These are phyloP conservation scores for Esox masquinongy DNA, from an alignment of 2,797 vertebrate species.

Conservation along the genomic window DNA sequence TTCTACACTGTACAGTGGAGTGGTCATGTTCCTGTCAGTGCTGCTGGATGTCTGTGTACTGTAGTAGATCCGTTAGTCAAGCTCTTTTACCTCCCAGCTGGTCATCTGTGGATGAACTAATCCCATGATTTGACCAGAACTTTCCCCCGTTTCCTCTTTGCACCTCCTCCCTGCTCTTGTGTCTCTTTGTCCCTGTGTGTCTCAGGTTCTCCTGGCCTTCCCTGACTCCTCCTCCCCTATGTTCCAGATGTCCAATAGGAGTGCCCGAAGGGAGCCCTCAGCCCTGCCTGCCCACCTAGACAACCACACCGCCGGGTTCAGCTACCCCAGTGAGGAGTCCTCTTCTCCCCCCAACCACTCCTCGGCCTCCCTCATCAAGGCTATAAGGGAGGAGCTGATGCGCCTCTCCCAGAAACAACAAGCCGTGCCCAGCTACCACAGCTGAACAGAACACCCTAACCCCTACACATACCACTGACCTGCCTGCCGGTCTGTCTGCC, in stretches of 20 bases:
- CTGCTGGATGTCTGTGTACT: too few species aligned
- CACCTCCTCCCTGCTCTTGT: background rate
- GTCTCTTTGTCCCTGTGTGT: constrained; percentile 45
- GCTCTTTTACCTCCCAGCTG: background rate
- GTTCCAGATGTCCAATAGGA: constrained; percentile 87
- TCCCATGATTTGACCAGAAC: background rate
- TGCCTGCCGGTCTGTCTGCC: constrained; percentile 53
- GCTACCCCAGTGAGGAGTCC: constrained; percentile 77
- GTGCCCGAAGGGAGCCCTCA: constrained; percentile 79
- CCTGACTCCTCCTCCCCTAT: constrained; percentile 84
- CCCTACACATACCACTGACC: constrained; percentile 42
- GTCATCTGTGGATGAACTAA: background rate
- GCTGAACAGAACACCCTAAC: constrained; percentile 76
- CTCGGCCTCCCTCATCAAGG: constrained; percentile 97
- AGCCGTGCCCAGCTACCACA: constrained; percentile 88
- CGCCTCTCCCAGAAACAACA: constrained; percentile 97
- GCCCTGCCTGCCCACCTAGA: background rate
- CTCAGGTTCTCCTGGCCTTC: constrained; percentile 76
- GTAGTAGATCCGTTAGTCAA: too few species aligned
- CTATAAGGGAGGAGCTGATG: constrained; percentile 96
- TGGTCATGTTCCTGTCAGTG: too few species aligned
- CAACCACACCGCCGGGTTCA: constrained; percentile 68
- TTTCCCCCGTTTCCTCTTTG: constrained; percentile 1
- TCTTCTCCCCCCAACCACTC: constrained; percentile 89
- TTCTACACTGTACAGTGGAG: background rate